A percentile compares a stretch with the other conserved stretches of the same genome.
Conservation (phyloP, 2,888 invertebrate genomes). For the Lycia hirtaria region DNA sequence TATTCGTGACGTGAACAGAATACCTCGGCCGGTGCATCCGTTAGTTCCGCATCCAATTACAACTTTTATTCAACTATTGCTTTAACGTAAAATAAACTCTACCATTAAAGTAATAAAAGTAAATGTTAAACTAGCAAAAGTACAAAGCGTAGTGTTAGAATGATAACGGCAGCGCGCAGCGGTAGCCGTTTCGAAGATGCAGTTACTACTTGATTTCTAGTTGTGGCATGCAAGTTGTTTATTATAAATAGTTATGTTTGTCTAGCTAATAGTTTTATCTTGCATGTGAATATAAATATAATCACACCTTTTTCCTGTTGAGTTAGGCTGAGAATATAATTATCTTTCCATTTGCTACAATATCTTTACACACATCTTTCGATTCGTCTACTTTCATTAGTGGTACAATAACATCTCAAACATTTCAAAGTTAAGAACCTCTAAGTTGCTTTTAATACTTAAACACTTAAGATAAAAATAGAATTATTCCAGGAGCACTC, state of each 20-base stretch:
- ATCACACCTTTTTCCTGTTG: too few relatives aligned
- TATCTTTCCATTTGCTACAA: too few relatives aligned
- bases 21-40: conserved; percentile 69
- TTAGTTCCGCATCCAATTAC: conserved; percentile 68
- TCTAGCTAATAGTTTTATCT: too few relatives aligned
- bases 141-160: conserved; percentile 33
- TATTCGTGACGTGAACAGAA: conserved; percentile 68
- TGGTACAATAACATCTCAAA: neutral
- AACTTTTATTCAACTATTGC: conserved; percentile 29
- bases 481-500: neutral
- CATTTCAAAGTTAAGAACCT: neutral
- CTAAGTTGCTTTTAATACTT: too few relatives aligned
- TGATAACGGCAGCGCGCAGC: conserved; percentile 35
- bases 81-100: conserved; percentile 44
- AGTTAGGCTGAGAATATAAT: too few relatives aligned
- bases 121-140: neutral
- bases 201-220: conserved; percentile 40
- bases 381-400: neutral
- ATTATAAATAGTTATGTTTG: neutral
- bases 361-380: too few relatives aligned
- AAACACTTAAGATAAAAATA: neutral
- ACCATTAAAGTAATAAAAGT: conserved; percentile 36
- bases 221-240: conserved; percentile 21
- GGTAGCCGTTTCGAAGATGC: conserved; percentile 41
- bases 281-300: too few relatives aligned